Percentiles rank a stretch among this genome's conserved stretches.
These are phyloP conservation scores for Microplitis mediator DNA, from an alignment of 1,140 invertebrate genomes.

Conservation along the genomic window DNA sequence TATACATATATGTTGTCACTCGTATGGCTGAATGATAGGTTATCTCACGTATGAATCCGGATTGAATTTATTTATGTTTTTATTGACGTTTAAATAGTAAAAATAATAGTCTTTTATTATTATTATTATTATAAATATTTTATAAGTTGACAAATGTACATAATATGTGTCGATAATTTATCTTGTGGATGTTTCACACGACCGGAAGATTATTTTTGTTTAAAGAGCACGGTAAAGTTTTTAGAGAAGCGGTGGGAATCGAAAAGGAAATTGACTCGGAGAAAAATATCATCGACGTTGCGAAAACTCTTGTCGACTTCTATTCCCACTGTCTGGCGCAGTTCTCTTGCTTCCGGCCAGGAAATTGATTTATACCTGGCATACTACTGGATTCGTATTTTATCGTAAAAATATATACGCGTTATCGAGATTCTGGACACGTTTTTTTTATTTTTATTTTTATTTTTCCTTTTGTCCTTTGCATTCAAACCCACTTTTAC, in stretches of 20 bases:
- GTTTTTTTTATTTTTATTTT: constrained; percentile 1
- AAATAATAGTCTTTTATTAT: too few species aligned
- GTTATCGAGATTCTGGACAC: background rate
- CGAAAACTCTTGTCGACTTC: constrained; percentile 11
- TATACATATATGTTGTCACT: background rate
- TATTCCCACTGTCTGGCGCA: constrained; percentile 15
- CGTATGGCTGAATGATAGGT: background rate
- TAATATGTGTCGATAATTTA: too few species aligned
- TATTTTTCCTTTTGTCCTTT: background rate
- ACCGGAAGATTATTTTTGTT: constrained; percentile 10
- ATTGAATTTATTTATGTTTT: too few species aligned
- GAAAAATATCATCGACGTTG: constrained; percentile 13
- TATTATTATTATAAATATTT: too few species aligned
- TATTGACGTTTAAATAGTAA: too few species aligned
- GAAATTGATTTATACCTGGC: constrained; percentile 24
- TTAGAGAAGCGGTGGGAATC: background rate
- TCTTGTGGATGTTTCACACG: background rate
- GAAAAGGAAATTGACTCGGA: constrained; percentile 21
- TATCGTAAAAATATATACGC: background rate
- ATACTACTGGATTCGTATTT: constrained; percentile 14
- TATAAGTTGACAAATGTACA: too few species aligned
- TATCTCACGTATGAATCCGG: too few species aligned
- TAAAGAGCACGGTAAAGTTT: background rate
- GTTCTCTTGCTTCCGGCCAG: constrained; percentile 14
- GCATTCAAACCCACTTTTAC: too few species aligned